These are phyloP conservation scores for Cololabis saira DNA, from an alignment of 2,113 vertebrate genomes.

Conservation along the genomic window DNA sequence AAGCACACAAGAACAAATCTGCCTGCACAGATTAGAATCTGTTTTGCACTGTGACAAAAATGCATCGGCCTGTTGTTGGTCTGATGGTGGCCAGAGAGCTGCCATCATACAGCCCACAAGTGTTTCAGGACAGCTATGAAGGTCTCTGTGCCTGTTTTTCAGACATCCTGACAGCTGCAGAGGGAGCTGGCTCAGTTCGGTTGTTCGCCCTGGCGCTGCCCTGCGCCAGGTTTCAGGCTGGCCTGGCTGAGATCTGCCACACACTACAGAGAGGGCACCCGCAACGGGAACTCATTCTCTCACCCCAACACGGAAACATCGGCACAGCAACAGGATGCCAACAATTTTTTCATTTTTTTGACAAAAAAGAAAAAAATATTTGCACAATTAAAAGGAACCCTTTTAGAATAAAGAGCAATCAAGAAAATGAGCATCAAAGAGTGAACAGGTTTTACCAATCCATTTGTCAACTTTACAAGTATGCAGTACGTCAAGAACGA, in stretches of 20 bases:
- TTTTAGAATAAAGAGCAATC: neutral
- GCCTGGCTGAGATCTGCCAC: slow-evolving; percentile 55
- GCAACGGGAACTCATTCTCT: slow-evolving; percentile 32
- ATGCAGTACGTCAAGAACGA: no score
- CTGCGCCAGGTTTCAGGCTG: slow-evolving; percentile 61
- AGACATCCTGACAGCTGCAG: slow-evolving; percentile 66
- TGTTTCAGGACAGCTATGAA: slow-evolving; percentile 50
- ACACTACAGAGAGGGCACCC: slow-evolving; percentile 54
- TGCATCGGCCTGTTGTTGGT: slow-evolving; percentile 46
- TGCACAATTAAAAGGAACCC: slow-evolving; percentile 5
- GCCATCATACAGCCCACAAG: slow-evolving; percentile 34
- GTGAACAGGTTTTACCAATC: no score
- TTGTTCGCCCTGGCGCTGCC: slow-evolving; percentile 52
- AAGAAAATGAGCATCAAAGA: neutral
- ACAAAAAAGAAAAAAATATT: slow-evolving; percentile 12
- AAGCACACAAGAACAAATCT: slow-evolving; percentile 22
- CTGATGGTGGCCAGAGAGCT: slow-evolving; percentile 40
- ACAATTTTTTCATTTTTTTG: slow-evolving; percentile 8
- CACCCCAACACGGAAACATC: slow-evolving; percentile 42
- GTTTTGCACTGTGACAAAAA: slow-evolving; percentile 37
- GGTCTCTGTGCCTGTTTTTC: slow-evolving; percentile 51
- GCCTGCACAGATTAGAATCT: slow-evolving; percentile 35
- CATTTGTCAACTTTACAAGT: no score
- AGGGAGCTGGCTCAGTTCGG: slow-evolving; percentile 60
- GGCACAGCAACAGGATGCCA: slow-evolving; percentile 24